Evolutionary conservation across 2,113 vertebrate genomes (phyloP), one percentile per base, ranked within the genome.

Genomic region (Geothlypis trichas): DNA sequence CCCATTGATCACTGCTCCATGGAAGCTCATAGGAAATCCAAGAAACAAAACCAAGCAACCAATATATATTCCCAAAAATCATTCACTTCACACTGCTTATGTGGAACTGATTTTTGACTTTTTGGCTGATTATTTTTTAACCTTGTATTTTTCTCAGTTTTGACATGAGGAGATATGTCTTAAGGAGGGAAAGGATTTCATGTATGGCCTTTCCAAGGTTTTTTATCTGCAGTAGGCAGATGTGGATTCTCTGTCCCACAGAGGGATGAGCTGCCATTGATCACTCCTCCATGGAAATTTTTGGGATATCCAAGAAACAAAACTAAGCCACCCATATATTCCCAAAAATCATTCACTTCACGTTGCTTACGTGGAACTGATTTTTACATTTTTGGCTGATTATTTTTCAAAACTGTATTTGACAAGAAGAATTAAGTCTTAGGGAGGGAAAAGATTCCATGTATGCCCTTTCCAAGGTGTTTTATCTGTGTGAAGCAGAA

Each of bases 221-320:
- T 37, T 37, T 37, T 37, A 37, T 37, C 37, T 9, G 9, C 9
- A 9, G 7, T 7, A 37, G 37, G 37, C 37, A 37, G 37, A 37
- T 8, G 37, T 37, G 37, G 37, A 37, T 37, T 37, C 37, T 9
- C 37, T 37, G 37, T 37, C 37, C 23, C 3, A 1, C 27, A 39
- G n/a, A 12, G 10, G 11, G 10, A 9, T 0, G 0, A 27, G 27
- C 1, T 31, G 58, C 52, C 7, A 35, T 3, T 0, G 57, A 33
- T 27, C 49, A 31, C 44, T 17, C 17, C 8, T 52, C 16, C 55
- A 33, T 2, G 18, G 49, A 17, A 30, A 8, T 85, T 39, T 2
- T 1, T 27, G 49, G 49, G 49, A 67, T 78, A 61, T 8, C 49
- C 46, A 66, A 44, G 37, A n/a, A 72, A 49, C 33, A 65, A 63